Evolutionary conservation across 2,113 vertebrate species (phyloP).

Genomic region (Condylura cristata): DNA sequence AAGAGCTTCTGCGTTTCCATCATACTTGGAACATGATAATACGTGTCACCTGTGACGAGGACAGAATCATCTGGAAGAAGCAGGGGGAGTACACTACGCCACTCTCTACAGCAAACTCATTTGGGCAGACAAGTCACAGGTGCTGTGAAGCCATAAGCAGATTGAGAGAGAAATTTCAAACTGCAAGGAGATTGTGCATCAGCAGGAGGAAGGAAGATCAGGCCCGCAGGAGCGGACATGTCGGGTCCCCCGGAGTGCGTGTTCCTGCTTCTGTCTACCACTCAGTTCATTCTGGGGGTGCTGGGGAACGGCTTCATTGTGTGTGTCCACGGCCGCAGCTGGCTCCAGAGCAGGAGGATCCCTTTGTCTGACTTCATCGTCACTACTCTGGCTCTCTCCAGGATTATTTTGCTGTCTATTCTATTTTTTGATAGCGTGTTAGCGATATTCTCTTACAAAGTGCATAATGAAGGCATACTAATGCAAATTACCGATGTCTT

Average conservation of each 20-base stretch:
- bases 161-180: neutral
- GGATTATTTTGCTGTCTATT: constrained; percentile 53
- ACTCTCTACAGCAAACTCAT: neutral
- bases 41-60: neutral
- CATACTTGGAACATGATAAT: neutral
- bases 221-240: neutral
- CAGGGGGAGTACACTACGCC: neutral
- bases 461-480: rapidly evolving
- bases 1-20: constrained; percentile 33
- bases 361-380: constrained; percentile 66
- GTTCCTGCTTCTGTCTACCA: neutral
- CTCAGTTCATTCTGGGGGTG: constrained; percentile 60
- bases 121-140: neutral
- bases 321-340: constrained; percentile 30
- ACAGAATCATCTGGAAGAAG: neutral
- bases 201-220: neutral
- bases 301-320: constrained; percentile 67
- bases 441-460: neutral
- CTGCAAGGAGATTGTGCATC: neutral
- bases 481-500: constrained; percentile 4
- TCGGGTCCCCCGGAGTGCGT: neutral
- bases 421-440: constrained; percentile 6
- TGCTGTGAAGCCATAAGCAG: neutral
- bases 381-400: constrained; percentile 48
- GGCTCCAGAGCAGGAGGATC: constrained; percentile 64